Conservation (phyloP, 2,797 vertebrate species). For the Pyrocephalus nanus region DNA sequence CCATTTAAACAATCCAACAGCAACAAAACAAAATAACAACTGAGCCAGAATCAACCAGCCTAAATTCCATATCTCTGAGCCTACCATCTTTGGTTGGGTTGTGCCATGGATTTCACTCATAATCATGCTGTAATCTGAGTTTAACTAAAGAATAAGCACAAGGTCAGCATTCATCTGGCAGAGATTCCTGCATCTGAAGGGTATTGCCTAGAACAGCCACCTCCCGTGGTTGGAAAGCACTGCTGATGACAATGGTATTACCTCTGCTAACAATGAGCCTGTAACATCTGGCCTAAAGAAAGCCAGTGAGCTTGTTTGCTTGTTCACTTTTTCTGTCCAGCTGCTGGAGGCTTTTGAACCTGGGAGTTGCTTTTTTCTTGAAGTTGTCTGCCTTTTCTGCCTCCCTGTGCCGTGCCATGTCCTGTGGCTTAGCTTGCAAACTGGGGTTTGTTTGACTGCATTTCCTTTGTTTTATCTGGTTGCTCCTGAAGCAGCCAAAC, state of each 20-base stretch:
- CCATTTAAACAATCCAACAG: not conserved
- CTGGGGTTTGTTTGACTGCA: not conserved
- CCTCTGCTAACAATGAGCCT: accelerated
- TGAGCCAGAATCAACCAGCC: not conserved
- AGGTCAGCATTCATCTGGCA: not conserved
- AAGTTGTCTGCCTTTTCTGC: not conserved
- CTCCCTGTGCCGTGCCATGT: not conserved
- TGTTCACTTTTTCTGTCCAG: not conserved
- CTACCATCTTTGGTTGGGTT: not conserved
- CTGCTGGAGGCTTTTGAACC: not conserved
- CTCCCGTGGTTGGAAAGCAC: not conserved
- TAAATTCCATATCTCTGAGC: not conserved
- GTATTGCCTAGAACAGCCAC: not conserved
- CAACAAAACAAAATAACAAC: not conserved
- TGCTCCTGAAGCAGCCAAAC: not conserved
- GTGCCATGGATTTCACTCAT: not conserved
- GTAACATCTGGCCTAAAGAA: not conserved
- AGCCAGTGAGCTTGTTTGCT: not conserved
- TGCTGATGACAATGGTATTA: accelerated
- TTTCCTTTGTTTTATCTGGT: not conserved
- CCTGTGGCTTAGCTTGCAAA: not conserved
- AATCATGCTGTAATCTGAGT: not conserved
- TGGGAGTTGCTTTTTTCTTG: not conserved
- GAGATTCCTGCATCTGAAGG: not conserved
- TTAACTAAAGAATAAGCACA: not conserved